phyloP scores from a whole-genome alignment of 2,888 invertebrate species.

The Tenthredo scrophulariae region DNA sequence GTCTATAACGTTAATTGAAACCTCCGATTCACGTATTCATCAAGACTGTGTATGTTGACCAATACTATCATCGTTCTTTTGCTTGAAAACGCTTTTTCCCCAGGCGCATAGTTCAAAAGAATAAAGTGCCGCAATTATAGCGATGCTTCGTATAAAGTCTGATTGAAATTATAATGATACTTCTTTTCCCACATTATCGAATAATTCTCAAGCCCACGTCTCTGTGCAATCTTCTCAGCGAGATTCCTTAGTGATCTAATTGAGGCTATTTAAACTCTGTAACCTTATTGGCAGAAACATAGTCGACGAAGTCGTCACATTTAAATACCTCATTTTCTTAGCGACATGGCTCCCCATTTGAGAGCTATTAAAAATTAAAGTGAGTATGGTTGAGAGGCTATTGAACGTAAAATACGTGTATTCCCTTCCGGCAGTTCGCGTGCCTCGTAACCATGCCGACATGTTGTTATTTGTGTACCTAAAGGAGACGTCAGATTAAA shows the following conservation, averaged over 20 bases:
- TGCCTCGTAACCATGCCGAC: not conserved
- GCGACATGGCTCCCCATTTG: conserved; percentile 47
- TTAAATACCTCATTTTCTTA: conserved; percentile 40
- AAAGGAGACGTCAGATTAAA: not conserved
- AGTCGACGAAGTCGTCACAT: conserved; percentile 43
- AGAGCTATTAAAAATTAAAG: conserved; percentile 67
- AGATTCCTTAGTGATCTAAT: conserved; percentile 31
- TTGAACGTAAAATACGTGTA: conserved; percentile 13
- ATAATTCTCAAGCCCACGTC: conserved; percentile 17
- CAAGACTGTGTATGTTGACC: not conserved
- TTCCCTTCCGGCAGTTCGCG: not conserved
- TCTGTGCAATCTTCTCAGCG: not conserved
- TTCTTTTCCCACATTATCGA: conserved; percentile 22
- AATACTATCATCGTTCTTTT: not conserved
- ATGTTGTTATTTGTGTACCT: not conserved
- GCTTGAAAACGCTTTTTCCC: not conserved
- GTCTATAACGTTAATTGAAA: not conserved
- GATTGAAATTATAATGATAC: conserved; percentile 21
- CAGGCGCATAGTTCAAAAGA: not conserved
- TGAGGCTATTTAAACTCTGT: conserved; percentile 24
- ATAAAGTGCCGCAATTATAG: not conserved
- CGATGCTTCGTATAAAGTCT: not conserved
- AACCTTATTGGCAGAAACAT: conserved; percentile 18
- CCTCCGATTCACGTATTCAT: not conserved
- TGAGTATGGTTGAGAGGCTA: conserved; percentile 62